Percentiles rank a stretch among this genome's conserved stretches.
phyloP scores from a whole-genome alignment of 2,797 vertebrate species.

The Poecilia velifera region DNA sequence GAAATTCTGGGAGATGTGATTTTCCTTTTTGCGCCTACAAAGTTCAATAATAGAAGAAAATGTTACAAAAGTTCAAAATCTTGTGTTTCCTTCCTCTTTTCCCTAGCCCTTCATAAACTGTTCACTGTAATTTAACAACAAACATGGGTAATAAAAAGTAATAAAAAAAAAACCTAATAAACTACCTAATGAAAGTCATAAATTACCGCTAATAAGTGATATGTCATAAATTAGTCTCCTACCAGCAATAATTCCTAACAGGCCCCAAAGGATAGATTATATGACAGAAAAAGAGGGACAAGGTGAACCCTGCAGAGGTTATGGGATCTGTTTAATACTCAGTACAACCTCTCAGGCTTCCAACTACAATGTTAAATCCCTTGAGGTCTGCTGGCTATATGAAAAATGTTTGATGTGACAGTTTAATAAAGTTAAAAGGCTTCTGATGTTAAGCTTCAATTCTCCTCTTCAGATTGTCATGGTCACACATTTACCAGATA shows the following conservation, averaged over 20 bases:
- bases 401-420: constrained; percentile 56
- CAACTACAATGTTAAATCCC: constrained; percentile 31
- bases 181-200: not conserved
- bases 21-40: not conserved
- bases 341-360: constrained; percentile 3
- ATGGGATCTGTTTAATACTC: constrained; percentile 6
- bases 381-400: constrained; percentile 45
- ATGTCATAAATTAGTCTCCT: not conserved
- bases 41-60: not conserved
- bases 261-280: constrained; percentile 2
- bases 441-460: constrained; percentile 54
- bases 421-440: constrained; percentile 75
- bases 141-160: not conserved
- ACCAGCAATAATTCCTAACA: constrained; percentile 2
- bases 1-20: not conserved
- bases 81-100: not conserved
- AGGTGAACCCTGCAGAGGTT: constrained; percentile 15
- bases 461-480: constrained; percentile 43
- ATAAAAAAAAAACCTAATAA: not conserved
- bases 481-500: constrained; percentile 53
- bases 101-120: not conserved
- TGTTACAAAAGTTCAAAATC: not conserved
- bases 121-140: not conserved
- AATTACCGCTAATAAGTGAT: not conserved
- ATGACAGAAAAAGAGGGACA: constrained; percentile 8